Percentiles rank a stretch among this genome's conserved stretches.
Evolutionary conservation across 2,888 invertebrate species (phyloP).

Genomic region (Drosophila neonasuta): DNA sequence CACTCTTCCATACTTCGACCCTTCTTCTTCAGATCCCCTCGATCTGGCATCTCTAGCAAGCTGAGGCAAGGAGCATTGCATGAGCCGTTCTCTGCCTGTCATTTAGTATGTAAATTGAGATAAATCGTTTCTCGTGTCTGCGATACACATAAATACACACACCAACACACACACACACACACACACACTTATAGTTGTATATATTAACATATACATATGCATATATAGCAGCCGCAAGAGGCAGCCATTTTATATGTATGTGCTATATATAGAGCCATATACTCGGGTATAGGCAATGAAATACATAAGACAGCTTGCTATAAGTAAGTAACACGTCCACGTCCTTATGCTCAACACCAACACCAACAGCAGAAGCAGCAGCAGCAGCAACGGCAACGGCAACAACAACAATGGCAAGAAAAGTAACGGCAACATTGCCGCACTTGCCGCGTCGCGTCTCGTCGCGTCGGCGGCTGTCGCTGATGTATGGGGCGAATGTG

Average conservation of each 20-base stretch:
- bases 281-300: constrained; percentile 34
- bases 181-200: constrained; percentile 11
- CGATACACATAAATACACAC: constrained; percentile 44
- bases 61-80: constrained; percentile 58
- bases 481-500: constrained; percentile 73
- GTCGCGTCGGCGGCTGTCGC: constrained; percentile 53
- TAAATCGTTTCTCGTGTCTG: constrained; percentile 75
- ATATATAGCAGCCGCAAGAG: constrained; percentile 20
- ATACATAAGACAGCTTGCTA: constrained; percentile 48
- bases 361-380: constrained; percentile 7
- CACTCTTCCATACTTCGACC: neutral
- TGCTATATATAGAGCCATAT: constrained; percentile 29
- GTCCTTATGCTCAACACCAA: constrained; percentile 53
- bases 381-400: constrained; percentile 6
- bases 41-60: constrained; percentile 17
- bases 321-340: constrained; percentile 73
- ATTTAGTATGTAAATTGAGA: constrained; percentile 78
- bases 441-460: constrained; percentile 5
- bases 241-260: constrained; percentile 41
- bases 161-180: constrained; percentile 21
- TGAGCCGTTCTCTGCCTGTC: constrained; percentile 70
- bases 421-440: constrained; percentile 11
- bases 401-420: constrained; percentile 32
- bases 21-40: neutral
- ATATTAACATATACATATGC: constrained; percentile 35